Base-by-base conservation (phyloP, 2,888 invertebrate species). In the Synergus japonicus region DNA sequence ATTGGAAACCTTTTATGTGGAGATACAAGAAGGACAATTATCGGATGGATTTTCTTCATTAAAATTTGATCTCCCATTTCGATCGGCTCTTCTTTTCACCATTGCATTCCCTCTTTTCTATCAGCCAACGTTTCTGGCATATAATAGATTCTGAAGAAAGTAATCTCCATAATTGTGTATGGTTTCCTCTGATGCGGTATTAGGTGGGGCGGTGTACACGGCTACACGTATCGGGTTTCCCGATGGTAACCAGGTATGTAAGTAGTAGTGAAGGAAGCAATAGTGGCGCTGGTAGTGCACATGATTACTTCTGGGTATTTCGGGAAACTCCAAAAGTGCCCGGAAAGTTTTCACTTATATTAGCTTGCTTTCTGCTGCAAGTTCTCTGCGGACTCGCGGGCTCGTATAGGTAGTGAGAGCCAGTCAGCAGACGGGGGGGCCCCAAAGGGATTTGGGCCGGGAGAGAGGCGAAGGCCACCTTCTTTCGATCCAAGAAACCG, bases 261-360 rank as follows among this genome's bases (percentile, higher is more conserved):
- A 37, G 22, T 44, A 18, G 66, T 66, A 44, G 43, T 37, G 69
- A 29, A 15, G 49, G 49, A 37, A 41, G 67, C 12, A 58, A 64
- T 76, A 54, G 66, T 64, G 77, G 67, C 69, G 76, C 76, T 67
- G 37, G 77, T 54, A 78, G 79, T 5, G 77, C 54, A 63, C 83
- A 77, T 82, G 85, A 88, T 88, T 87, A 87, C 85, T 86, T 85
- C 78, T 81, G 82, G 83, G 83, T 86, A 87, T 87, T 87, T 86
- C 80, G 77, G 82, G 84, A 84, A 87, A 87, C 89, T 87, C 85
- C 81, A 84, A 87, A 85, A 84, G 83, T 83, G 83, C 80, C 77
- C 79, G 66, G 81, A 76, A 83, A 86, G 84, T 87, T 88, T 85
- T 85, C 84, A 84, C 84, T 85, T 86, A 83, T 84, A 86, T 84